A percentile compares a stretch with the other conserved stretches of the same genome.
Evolutionary conservation across 2,113 vertebrate species (phyloP).

Genomic region (Barbus barbus): DNA sequence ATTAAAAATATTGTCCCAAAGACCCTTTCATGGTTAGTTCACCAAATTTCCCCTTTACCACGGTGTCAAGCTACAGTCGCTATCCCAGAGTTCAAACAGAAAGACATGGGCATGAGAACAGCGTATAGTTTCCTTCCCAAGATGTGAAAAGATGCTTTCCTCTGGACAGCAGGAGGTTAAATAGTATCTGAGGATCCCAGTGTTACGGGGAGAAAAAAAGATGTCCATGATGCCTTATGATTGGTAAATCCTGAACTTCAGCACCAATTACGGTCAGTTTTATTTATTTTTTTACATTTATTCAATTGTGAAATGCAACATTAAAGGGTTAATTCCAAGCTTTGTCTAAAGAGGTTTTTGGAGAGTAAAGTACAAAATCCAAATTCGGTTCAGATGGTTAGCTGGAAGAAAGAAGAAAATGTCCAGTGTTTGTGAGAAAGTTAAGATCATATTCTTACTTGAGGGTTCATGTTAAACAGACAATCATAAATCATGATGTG

Average conservation of each 20-base stretch:
- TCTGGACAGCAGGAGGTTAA: constrained; percentile 25
- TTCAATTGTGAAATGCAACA: constrained; percentile 8
- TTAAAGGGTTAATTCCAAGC: constrained; percentile 46
- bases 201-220: neutral
- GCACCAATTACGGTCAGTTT: neutral
- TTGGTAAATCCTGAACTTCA: constrained; percentile 35
- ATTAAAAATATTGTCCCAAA: neutral
- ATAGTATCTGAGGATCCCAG: neutral
- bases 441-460: no score
- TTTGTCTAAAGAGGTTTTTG: constrained; percentile 63
- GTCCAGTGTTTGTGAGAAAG: constrained; percentile 66
- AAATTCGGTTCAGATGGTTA: constrained; percentile 84
- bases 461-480: no score
- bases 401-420: constrained; percentile 80
- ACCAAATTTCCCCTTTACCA: neutral
- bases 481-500: neutral
- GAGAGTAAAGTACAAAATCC: constrained; percentile 68
- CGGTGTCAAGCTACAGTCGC: neutral
- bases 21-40: no score
- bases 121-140: constrained; percentile 21
- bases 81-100: neutral
- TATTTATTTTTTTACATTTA: neutral
- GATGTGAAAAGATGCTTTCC: constrained; percentile 3
- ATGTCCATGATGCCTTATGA: neutral
- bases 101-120: no score